Conservation (phyloP, 1,140 invertebrate genomes). For the Bombus waltoni region DNA sequence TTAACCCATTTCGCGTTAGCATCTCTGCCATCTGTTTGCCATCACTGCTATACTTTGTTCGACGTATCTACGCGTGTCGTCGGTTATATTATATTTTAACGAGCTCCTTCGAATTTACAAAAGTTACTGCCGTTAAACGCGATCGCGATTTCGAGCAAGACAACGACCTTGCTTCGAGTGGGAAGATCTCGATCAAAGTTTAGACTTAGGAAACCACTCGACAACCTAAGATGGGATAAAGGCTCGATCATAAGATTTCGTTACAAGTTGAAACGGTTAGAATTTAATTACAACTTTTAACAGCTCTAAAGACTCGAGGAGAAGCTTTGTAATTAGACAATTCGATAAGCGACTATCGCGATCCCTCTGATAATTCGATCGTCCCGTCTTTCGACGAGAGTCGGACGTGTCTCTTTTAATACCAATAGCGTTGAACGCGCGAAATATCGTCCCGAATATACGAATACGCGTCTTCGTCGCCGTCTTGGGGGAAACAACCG, state of each 20-base stretch:
- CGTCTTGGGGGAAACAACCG: no score
- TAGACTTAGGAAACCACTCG: neutral
- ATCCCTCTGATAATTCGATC: no score
- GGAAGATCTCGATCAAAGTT: neutral
- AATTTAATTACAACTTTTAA: neutral
- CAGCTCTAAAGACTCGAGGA: accelerated
- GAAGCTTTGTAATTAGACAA: neutral
- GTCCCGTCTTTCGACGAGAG: neutral
- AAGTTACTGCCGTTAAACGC: neutral
- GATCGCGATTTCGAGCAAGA: neutral
- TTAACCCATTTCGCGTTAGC: conserved; percentile 6
- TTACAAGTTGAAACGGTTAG: neutral
- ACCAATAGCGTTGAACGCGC: neutral
- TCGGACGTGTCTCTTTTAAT: neutral
- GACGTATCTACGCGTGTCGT: neutral
- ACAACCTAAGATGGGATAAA: neutral
- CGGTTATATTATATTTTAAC: neutral
- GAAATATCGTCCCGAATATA: no score
- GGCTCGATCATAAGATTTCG: neutral
- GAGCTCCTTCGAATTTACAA: neutral
- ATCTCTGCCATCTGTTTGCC: neutral
- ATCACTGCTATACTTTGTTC: neutral
- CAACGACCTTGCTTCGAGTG: neutral
- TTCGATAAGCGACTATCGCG: neutral
- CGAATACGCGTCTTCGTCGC: no score